Evolutionary conservation across 2,888 invertebrate genomes (phyloP).

Genomic region (Nephrotoma appendiculata): DNA sequence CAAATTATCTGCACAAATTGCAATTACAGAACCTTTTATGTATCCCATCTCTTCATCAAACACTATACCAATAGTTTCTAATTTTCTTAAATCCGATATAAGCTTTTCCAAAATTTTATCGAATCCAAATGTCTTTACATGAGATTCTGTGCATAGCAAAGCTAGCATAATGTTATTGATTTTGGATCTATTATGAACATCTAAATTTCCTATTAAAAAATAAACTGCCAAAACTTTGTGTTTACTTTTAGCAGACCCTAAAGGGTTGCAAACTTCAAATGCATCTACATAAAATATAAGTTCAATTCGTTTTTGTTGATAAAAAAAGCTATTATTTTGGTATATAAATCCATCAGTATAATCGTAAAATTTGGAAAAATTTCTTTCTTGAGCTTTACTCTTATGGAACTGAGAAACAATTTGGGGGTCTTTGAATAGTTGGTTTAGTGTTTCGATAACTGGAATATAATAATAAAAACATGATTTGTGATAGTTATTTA

Average conservation of each 20-base stretch:
- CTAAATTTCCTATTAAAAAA: not conserved
- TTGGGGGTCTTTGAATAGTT: not conserved
- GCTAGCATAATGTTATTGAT: not conserved
- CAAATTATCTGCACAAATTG: not conserved
- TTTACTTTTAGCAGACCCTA: not conserved
- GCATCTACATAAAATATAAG: not conserved
- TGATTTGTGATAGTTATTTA: too few relatives aligned
- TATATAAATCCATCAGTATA: not conserved
- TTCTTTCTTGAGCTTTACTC: not conserved
- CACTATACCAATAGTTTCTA: not conserved
- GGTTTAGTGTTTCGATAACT: not conserved
- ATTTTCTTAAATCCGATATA: not conserved
- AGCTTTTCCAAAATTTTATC: not conserved
- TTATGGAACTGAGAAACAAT: not conserved
- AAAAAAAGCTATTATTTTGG: not conserved
- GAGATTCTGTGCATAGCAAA: not conserved
- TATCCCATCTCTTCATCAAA: not conserved
- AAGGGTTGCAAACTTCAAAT: not conserved
- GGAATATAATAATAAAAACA: not conserved
- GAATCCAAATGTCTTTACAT: not conserved
- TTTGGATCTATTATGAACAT: not conserved
- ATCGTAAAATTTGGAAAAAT: not conserved
- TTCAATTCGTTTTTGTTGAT: not conserved
- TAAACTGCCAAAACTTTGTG: not conserved
- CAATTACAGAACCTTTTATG: not conserved